Percentiles rank a stretch among this genome's conserved stretches.
Conservation (phyloP, 2,888 invertebrate genomes). For the Pristionchus mayeri region DNA sequence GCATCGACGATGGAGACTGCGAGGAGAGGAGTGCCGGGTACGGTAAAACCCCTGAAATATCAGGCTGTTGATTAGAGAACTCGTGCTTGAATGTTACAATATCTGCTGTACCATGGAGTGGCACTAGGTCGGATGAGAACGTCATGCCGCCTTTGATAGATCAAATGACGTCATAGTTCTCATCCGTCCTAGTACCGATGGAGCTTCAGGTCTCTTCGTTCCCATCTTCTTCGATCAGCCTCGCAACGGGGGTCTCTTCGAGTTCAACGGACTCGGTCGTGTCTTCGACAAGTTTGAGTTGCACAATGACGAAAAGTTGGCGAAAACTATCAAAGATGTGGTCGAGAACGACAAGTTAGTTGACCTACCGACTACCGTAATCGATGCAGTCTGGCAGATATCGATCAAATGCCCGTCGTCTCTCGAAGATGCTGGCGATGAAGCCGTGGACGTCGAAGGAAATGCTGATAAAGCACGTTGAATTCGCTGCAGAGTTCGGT, state of each 20-base stretch:
- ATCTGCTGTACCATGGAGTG: neutral
- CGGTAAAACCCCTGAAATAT: neutral
- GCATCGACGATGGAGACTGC: neutral
- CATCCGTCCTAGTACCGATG: too few relatives aligned
- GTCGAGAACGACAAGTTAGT: neutral
- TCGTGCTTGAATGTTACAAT: neutral
- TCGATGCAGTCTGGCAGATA: too few relatives aligned
- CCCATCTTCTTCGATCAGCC: constrained; percentile 12
- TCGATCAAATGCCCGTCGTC: too few relatives aligned
- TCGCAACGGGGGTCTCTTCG: neutral
- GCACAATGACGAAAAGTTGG: constrained; percentile 10
- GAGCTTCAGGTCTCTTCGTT: neutral
- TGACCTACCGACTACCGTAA: too few relatives aligned
- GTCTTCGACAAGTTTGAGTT: constrained; percentile 14
- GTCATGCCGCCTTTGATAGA: too few relatives aligned
- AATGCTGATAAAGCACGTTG: too few relatives aligned
- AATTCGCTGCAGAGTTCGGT: too few relatives aligned
- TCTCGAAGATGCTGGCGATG: too few relatives aligned
- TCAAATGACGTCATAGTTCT: too few relatives aligned
- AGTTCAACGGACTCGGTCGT: constrained; percentile 6
- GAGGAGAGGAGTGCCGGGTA: neutral
- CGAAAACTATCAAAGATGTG: neutral
- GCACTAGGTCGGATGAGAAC: too few relatives aligned
- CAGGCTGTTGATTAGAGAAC: neutral
- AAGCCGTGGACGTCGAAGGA: too few relatives aligned